Base-by-base conservation (phyloP, 2,888 invertebrate genomes). In the Cryptocheilus praepositus region DNA sequence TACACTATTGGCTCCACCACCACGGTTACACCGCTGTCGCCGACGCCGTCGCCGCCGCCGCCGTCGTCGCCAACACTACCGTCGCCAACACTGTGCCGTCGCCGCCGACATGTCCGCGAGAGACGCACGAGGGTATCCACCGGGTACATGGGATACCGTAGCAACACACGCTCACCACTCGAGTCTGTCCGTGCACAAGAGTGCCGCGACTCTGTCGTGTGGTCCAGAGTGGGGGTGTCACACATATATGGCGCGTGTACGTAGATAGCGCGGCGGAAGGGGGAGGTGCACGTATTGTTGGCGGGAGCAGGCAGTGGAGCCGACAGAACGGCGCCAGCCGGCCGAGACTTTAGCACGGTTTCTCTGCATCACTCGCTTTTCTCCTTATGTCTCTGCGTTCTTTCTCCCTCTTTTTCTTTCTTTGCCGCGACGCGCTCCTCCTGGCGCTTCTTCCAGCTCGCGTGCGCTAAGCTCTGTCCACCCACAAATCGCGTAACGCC, bases 281-380 rank as follows among this genome's bases (percentile, higher is more conserved):
- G 44, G 63, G 76, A 54, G 72, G 68, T 67, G 77, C 74, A 76
- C 79, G 81, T 80, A 84, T 85, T 83, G 85, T 85, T 82, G 84
- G 83, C 79, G 74, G 81, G 73, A 76, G 77, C 77, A 78, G 80
- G 74, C 71, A 75, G 80, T 74, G 79, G 81, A 79, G 75, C 82
- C 85, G 85, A 83, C 85, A 79, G 83, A 81, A 78, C 84, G 85
- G 86, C 85, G 81, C 82, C 82, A 83, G 80, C 75, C 77, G 77
- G 72, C 74, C 70, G 71, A 79, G 79, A 81, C 81, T 79, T 79
- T 80, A 72, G 76, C 70, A 79, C 75, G 70, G 71, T 67, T 76
- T 73, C 73, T 77, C 73, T 59, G 76, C 70, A 63, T 64, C 70
- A 65, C 62, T 57, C 61, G 54, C 57, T 59, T 53, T 67, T 52